phyloP scores from a whole-genome alignment of 2,797 vertebrate genomes.

The Gymnodraco acuticeps region DNA sequence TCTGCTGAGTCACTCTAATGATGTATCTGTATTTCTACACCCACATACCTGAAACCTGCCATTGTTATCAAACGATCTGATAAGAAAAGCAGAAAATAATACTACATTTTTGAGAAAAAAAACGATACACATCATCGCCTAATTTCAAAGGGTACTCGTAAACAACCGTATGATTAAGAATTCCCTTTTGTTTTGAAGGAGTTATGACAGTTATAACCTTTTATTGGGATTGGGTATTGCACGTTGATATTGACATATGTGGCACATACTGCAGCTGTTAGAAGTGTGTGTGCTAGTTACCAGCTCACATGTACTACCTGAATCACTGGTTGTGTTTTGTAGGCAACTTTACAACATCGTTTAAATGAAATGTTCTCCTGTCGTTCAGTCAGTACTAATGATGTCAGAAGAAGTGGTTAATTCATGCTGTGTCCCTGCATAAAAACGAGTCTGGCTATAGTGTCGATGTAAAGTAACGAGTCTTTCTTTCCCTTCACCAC shows the following conservation, averaged over 20 bases:
- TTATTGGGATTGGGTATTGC: not conserved
- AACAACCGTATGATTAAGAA: too few species aligned
- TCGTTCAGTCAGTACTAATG: not conserved
- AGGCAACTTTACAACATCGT: not conserved
- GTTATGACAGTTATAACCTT: not conserved
- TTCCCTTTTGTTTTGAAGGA: not conserved
- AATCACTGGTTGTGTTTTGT: not conserved
- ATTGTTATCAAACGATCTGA: too few species aligned
- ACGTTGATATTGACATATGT: not conserved
- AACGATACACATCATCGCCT: too few species aligned
- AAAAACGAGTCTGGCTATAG: not conserved
- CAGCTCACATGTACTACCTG: not conserved
- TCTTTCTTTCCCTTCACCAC: constrained; percentile 37
- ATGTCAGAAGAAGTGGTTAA: not conserved
- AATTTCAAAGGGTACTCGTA: too few species aligned
- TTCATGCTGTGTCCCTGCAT: not conserved
- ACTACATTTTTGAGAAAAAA: too few species aligned
- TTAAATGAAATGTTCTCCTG: constrained; percentile 1
- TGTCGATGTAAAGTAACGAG: not conserved
- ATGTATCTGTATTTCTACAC: not conserved
- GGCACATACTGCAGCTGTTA: not conserved
- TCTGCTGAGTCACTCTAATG: not conserved
- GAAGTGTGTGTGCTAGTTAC: not conserved
- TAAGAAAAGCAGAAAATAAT: too few species aligned
- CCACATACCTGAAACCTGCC: not conserved